A percentile compares a stretch with the other conserved stretches of the same genome.
phyloP scores from a whole-genome alignment of 2,113 vertebrate species.

The Epinephelus moara region DNA sequence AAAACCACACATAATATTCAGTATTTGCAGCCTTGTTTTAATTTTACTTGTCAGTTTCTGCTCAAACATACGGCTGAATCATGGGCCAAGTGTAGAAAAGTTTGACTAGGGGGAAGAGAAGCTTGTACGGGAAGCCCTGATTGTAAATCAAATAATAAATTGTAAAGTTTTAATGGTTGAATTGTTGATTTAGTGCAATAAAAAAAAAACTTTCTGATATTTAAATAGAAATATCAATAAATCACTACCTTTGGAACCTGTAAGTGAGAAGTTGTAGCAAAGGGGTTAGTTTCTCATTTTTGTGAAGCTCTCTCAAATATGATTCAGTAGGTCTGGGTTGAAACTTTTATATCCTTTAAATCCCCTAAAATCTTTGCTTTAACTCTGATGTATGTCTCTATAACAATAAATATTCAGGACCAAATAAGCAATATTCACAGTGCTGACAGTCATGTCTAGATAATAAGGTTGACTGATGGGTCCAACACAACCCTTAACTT shows the following conservation, averaged over 20 bases:
- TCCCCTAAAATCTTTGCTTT: no score
- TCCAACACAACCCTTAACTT: no score
- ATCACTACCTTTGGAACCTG: not conserved
- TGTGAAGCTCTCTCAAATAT: not conserved
- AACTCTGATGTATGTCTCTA: not conserved
- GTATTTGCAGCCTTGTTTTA: conserved; percentile 20
- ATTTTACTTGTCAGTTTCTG: not conserved
- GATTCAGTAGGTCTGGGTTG: not conserved
- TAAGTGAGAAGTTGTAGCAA: not conserved
- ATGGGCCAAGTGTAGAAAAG: not conserved
- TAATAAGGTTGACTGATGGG: no score
- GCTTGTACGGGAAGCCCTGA: not conserved
- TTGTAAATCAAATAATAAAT: not conserved
- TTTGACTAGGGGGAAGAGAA: not conserved
- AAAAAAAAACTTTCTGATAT: not conserved
- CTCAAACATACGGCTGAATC: not conserved
- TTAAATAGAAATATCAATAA: not conserved
- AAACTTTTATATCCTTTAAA: not conserved
- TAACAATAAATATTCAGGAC: not conserved
- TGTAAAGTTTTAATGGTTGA: not conserved
- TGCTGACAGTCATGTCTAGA: no score
- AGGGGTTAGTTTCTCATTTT: not conserved
- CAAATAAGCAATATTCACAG: not conserved
- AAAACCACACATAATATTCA: conserved; percentile 58
- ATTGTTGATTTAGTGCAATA: not conserved